Base-by-base conservation (phyloP, 2,888 invertebrate species). In the Cephus sareptanus region DNA sequence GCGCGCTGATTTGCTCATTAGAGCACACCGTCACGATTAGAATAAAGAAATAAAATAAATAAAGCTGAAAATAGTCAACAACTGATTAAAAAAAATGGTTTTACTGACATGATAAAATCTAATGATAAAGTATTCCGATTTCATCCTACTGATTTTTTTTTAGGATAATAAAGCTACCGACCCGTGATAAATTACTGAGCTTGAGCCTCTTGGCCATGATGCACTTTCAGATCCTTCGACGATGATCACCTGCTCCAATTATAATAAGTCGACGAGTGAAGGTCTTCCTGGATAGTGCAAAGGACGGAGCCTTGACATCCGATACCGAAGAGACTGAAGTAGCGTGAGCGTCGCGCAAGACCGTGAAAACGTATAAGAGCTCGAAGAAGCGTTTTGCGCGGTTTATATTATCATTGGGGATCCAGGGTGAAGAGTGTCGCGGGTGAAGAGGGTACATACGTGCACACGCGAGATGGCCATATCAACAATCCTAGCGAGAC, bases 191-290 rank as follows among this genome's bases (percentile, higher is more conserved):
- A 35, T 84, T 84, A 73, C 89, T 85, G 80, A 90, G 87, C 76
- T 90, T 87, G 75, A 90, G 86, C 88, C 90, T 90, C 80, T 88
- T 90, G 79, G 89, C 89, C 81, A 89, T 78, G 83, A 88, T 90
- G 74, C 83, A 83, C 75, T 86, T 78, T 6, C 87, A 84, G 85
- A 86, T 88, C 11, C 12, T 80, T 77, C 13, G 37, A 68, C 33
- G 23, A 12, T 12, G 31, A 70, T 23, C 56, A 23, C 9, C 56
- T 15, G 56, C 23, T 56, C 23, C 56, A 56, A 56, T 56, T 56
- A 9, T 9, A 23, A 23, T 56, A 23, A 56, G 23, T 15, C 6
- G 56, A 23, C 23, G 56, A 6, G 23, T 2, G 23, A 9, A 9
- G 56, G 9, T 56, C 56, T 56, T 56, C 56, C 56, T 56, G 56